Evolutionary conservation across 2,888 invertebrate species (phyloP).

Genomic region (Synergus laeviventris): DNA sequence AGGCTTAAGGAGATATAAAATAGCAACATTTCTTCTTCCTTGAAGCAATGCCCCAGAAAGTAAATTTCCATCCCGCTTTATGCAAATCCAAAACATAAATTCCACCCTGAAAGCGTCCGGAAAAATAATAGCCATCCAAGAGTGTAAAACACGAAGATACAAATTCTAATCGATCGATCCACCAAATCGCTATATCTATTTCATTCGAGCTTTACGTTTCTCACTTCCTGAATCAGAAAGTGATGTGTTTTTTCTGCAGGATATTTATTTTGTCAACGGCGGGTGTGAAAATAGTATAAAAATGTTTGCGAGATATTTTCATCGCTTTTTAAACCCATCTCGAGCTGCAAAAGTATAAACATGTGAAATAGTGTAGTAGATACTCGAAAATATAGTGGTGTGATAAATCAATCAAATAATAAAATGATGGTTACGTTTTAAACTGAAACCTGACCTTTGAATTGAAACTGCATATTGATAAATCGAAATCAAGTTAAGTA

Average conservation of each 20-base stretch:
- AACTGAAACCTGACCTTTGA: conserved; percentile 11
- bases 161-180: neutral
- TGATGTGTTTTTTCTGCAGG: neutral
- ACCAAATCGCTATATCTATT: neutral
- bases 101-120: neutral
- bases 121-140: neutral
- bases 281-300: neutral
- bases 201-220: neutral
- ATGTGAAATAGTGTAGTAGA: no score
- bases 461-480: neutral
- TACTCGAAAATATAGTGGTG: neutral
- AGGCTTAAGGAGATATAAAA: neutral
- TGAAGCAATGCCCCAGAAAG: neutral
- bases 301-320: neutral
- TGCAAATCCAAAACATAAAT: neutral
- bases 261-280: neutral
- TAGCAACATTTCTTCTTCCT: neutral
- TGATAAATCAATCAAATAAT: neutral
- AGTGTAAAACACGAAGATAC: neutral
- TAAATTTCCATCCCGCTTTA: neutral
- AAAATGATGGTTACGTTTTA: neutral
- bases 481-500: neutral
- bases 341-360: neutral
- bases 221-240: neutral
- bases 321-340: no score